phyloP scores from a whole-genome alignment of 2,113 vertebrate genomes.

The Tautogolabrus adspersus region DNA sequence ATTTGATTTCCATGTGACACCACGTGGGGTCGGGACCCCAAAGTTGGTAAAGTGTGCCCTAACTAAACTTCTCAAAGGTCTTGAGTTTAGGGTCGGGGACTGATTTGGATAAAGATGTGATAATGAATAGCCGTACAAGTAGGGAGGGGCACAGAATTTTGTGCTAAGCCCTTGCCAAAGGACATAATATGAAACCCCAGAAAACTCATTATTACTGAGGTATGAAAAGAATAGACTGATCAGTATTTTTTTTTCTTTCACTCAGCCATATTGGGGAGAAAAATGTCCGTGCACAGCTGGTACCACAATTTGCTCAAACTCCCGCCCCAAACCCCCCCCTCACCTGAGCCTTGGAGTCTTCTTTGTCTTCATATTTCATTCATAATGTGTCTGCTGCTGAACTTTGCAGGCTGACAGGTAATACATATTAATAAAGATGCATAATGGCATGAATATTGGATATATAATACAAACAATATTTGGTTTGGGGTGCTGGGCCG shows the following conservation, averaged over 20 bases:
- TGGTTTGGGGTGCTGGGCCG: background rate
- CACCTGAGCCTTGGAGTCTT: background rate
- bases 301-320: background rate
- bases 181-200: background rate
- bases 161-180: background rate
- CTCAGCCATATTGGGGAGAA: background rate
- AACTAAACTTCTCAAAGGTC: background rate
- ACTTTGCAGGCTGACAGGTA: constrained; percentile 34
- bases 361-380: constrained; percentile 35
- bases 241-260: too few relatives aligned
- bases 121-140: background rate
- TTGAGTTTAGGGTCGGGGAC: background rate
- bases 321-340: background rate
- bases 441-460: constrained; percentile 28
- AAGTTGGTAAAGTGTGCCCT: background rate
- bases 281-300: background rate
- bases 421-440: constrained; percentile 49
- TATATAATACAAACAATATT: constrained; percentile 40
- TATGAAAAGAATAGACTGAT: background rate
- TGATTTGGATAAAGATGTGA: background rate
- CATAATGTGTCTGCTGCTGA: constrained; percentile 28
- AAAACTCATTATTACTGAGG: background rate
- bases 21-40: too few relatives aligned
- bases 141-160: background rate
- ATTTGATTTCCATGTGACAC: too few relatives aligned